Base-by-base conservation (phyloP, 1,140 invertebrate species). In the Neuroterus valhalla region DNA sequence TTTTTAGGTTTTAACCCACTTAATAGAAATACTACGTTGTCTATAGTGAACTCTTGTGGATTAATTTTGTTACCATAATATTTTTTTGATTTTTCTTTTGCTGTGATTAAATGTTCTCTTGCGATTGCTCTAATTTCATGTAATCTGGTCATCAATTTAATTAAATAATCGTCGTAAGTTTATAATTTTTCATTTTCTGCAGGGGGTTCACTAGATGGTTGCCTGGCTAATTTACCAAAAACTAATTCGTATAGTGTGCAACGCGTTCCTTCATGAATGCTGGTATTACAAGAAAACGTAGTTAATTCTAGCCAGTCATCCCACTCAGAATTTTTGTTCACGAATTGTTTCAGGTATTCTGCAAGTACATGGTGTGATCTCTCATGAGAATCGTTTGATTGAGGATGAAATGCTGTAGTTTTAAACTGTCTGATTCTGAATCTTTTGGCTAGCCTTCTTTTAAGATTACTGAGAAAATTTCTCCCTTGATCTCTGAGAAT, bases 401-500 rank as follows among this genome's bases (percentile, higher is more conserved):
- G 68, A 4, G 77, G 68, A 14, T 68, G 44, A 42, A 75, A 78
- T 1, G 77, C 70, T 0, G 70, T 78, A 0, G 74, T 71, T 1
- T 17, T 26, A 6, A 48, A 19, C 12, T 68, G 15, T 6, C 52
- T 70, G 1, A 74, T 74, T 46, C 31, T 50, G 17, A 78, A 72
- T 67, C 52, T 11, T 38, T 66, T 70, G 2, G 72, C 42, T 2
- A 78, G 14, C 11, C 12, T n/a, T 46, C 55, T 50, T 0, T 70
- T 76, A 6, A 70, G n/a, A 67, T 66, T 45, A 19, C 46, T 66
- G 0, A 73, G 5, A 42, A 75, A 78, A 48, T 70, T 73, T 12
- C 48, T 66, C 2, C 71, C 77, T 50, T 78, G 71, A 38, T 78
- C 68, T 0, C 68, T 75, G 1, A 75, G n/a, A 0, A 75, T 38